Conservation (phyloP, 2,113 vertebrate species). For the Trogon melanurus region DNA sequence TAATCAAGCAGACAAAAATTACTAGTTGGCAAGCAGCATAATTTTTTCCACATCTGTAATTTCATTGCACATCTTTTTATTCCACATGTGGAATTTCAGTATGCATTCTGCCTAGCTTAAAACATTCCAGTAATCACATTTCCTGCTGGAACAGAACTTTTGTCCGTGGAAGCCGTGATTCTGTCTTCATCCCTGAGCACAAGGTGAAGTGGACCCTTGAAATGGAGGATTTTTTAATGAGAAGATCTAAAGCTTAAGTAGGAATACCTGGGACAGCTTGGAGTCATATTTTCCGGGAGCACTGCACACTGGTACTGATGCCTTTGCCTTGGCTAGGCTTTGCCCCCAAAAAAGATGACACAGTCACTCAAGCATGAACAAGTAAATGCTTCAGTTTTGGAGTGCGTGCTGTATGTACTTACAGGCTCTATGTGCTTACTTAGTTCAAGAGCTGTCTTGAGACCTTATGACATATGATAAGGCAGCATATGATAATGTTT, state of each 20-base stretch:
- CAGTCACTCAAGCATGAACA: neutral
- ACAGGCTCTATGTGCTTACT: neutral
- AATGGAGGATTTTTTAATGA: neutral
- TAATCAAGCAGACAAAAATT: neutral
- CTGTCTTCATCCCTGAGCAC: neutral
- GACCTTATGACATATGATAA: neutral
- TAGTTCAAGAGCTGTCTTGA: neutral
- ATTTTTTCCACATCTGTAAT: neutral
- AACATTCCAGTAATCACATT: neutral
- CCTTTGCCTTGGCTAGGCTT: neutral
- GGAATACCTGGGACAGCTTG: neutral
- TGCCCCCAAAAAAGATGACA: neutral
- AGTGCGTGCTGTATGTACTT: neutral
- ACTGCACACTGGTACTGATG: neutral
- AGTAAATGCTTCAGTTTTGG: neutral
- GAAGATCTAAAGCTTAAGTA: neutral
- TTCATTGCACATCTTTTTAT: neutral
- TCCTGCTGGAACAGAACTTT: neutral
- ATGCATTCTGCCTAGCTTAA: neutral
- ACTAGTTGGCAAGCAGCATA: neutral
- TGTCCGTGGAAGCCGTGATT: neutral
- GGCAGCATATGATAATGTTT: neutral
- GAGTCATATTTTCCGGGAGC: neutral
- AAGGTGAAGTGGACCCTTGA: neutral
- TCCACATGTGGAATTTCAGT: neutral